A percentile compares a stretch with the other conserved stretches of the same genome.
Conservation (phyloP, 2,888 invertebrate genomes). For the Plebejus argus region DNA sequence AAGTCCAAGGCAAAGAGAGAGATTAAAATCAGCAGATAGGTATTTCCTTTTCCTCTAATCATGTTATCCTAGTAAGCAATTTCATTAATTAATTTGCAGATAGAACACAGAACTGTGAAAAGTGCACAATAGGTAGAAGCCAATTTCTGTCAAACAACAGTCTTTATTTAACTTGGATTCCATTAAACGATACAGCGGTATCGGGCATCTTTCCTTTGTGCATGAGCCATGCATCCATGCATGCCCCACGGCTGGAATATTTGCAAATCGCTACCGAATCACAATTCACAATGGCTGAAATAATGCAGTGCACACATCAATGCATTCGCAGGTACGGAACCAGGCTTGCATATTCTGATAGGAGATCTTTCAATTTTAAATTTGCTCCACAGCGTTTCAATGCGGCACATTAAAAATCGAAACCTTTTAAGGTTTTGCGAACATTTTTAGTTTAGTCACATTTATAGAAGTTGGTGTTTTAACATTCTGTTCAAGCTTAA, state of each 20-base stretch:
- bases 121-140: background rate
- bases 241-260: constrained; percentile 39
- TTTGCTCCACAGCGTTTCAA: background rate
- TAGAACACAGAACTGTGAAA: background rate
- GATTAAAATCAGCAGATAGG: no score
- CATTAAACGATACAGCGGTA: constrained; percentile 25
- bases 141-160: background rate
- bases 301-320: constrained; percentile 49
- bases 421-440: background rate
- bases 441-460: background rate
- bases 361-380: constrained; percentile 22
- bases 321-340: constrained; percentile 47
- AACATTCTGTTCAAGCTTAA: background rate
- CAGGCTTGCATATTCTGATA: constrained; percentile 40
- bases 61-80: background rate
- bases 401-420: constrained; percentile 6
- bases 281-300: constrained; percentile 47
- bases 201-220: constrained; percentile 21
- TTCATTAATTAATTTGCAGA: background rate
- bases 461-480: background rate
- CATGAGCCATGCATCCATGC: constrained; percentile 4
- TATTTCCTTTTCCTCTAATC: background rate
- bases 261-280: constrained; percentile 43
- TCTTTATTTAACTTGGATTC: constrained; percentile 28
- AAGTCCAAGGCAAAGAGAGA: no score